phyloP scores from a whole-genome alignment of 2,113 vertebrate species.

The Chlorodrepanis virens region DNA sequence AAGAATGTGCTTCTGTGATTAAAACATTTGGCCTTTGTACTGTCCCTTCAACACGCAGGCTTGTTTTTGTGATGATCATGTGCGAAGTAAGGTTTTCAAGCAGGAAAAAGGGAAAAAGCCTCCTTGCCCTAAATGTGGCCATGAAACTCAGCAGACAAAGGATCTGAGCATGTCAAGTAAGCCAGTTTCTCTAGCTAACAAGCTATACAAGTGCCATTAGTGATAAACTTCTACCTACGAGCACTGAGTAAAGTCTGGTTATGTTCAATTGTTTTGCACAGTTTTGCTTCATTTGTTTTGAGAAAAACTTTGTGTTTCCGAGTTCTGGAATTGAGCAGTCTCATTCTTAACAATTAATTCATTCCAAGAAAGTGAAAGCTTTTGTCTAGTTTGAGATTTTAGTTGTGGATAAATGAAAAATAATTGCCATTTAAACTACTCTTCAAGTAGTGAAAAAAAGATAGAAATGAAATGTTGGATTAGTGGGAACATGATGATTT shows the following conservation, averaged over 20 bases:
- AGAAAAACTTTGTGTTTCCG: not conserved
- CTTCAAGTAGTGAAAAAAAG: not conserved
- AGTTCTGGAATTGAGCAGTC: not conserved
- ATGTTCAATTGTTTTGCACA: not conserved
- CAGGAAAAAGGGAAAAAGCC: slow-evolving; percentile 94
- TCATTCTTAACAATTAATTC: not conserved
- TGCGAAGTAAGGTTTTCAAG: slow-evolving; percentile 96
- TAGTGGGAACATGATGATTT: not conserved
- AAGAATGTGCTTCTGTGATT: not conserved
- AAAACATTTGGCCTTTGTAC: not conserved
- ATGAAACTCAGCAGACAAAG: slow-evolving; percentile 96
- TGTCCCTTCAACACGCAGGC: slow-evolving; percentile 73
- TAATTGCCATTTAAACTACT: not conserved
- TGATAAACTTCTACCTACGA: not conserved
- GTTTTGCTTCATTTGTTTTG: not conserved
- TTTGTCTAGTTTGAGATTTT: not conserved
- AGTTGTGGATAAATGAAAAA: not conserved
- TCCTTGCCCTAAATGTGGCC: slow-evolving; percentile 96
- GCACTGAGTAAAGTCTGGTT: not conserved
- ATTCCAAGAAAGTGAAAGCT: not conserved
- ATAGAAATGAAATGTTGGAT: not conserved
- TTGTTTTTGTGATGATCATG: slow-evolving; percentile 95
- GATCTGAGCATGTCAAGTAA: slow-evolving; percentile 99
- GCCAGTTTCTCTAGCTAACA: slow-evolving; percentile 19
- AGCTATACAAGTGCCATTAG: not conserved